phyloP scores from a whole-genome alignment of 35 echinoderm and acorn worm species.

The Ophioderma brevispina region DNA sequence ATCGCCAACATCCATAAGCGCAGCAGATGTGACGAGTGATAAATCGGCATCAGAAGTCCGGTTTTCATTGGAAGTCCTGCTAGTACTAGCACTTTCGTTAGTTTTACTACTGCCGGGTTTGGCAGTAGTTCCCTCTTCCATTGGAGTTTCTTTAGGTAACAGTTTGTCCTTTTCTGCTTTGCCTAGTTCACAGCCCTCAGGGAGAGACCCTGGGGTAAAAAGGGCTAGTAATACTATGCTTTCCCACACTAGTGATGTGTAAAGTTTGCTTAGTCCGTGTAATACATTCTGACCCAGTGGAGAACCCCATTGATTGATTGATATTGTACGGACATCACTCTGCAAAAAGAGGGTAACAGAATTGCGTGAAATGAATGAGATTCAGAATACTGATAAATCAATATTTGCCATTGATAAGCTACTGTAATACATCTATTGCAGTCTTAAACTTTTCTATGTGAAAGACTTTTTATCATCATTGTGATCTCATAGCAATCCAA shows the following conservation, averaged over 20 bases:
- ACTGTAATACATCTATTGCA: no score
- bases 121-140: slow-evolving; percentile 35
- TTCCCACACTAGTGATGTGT: slow-evolving; percentile 98
- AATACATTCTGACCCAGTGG: slow-evolving; percentile 89
- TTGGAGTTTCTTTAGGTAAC: slow-evolving; percentile 72
- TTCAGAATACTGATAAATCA: no score
- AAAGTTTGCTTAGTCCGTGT: slow-evolving; percentile 79
- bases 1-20: slow-evolving; percentile 77
- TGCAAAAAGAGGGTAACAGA: slow-evolving; percentile 24
- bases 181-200: slow-evolving; percentile 89
- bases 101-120: slow-evolving; percentile 16
- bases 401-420: no score
- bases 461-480: no score
- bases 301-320: slow-evolving; percentile 98
- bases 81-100: neutral
- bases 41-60: slow-evolving; percentile 58
- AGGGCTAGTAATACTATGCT: slow-evolving; percentile 91
- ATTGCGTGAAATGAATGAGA: no score
- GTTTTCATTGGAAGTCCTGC: neutral
- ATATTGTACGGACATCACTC: slow-evolving; percentile 94
- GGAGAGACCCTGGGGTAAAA: slow-evolving; percentile 86
- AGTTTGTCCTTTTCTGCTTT: slow-evolving; percentile 92
- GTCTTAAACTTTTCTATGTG: no score
- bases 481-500: neutral
- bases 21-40: slow-evolving; percentile 5